phyloP scores from a whole-genome alignment of 64 coral and sea anemone species.

The Orbicella faveolata region DNA sequence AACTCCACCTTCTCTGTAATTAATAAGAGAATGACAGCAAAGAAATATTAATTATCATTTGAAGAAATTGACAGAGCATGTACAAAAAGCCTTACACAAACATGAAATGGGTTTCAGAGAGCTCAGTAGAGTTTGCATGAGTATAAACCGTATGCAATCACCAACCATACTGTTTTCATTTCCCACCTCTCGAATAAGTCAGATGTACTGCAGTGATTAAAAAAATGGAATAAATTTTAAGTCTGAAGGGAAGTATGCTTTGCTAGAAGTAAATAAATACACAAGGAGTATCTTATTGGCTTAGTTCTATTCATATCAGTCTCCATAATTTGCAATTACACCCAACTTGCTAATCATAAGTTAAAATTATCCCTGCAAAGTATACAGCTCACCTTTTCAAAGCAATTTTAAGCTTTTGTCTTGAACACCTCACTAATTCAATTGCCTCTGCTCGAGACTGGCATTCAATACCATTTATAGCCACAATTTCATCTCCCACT shows the following conservation, averaged over 20 bases:
- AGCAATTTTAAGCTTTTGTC: conserved; percentile 61
- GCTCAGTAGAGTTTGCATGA: background rate
- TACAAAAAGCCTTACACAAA: background rate
- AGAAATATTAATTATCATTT: background rate
- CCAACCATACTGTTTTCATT: too few species aligned
- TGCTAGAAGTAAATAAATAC: too few species aligned
- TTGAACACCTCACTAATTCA: conserved; percentile 76
- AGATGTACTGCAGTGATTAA: too few species aligned
- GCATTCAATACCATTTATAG: conserved; percentile 82
- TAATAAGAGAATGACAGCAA: background rate
- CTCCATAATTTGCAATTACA: too few species aligned
- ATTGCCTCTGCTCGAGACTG: conserved; percentile 79
- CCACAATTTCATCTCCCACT: conserved; percentile 83
- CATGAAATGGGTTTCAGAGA: background rate
- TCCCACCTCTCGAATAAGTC: too few species aligned
- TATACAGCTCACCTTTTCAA: conserved; percentile 52
- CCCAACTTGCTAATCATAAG: too few species aligned
- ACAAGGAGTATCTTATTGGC: too few species aligned
- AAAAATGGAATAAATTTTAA: too few species aligned
- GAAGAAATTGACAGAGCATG: background rate
- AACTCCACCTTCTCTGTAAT: background rate
- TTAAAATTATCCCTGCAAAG: too few species aligned
- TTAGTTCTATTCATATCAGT: too few species aligned
- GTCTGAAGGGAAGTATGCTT: too few species aligned
- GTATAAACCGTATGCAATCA: too few species aligned